These are phyloP conservation scores for Penelope pileata DNA, from an alignment of 2,113 vertebrate species.

Conservation along the genomic window DNA sequence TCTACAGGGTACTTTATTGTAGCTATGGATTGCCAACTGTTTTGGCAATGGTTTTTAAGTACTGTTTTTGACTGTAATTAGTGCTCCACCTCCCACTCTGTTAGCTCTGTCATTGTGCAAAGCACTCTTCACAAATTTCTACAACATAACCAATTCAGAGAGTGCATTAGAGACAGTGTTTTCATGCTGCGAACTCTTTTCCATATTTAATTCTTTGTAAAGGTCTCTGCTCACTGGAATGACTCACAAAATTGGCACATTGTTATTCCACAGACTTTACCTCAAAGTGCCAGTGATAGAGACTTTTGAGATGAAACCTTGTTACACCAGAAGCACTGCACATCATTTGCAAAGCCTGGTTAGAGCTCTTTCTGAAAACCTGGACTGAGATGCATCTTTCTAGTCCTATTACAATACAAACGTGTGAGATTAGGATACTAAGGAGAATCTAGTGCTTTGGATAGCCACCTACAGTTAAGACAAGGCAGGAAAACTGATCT, in stretches of 20 bases:
- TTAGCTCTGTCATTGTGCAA: background rate
- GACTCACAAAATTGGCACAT: background rate
- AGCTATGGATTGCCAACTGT: background rate
- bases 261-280: background rate
- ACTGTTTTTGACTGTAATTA: conserved; percentile 29
- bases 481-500: background rate
- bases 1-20: background rate
- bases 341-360: background rate
- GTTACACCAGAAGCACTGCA: background rate
- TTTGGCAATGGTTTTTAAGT: background rate
- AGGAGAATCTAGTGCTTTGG: background rate
- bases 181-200: background rate
- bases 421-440: background rate
- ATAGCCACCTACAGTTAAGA: background rate
- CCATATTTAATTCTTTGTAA: background rate
- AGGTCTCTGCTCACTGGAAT: background rate
- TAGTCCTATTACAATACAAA: background rate
- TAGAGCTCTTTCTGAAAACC: background rate
- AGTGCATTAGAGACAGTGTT: background rate
- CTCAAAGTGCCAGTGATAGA: background rate
- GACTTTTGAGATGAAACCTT: background rate
- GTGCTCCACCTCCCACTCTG: background rate
- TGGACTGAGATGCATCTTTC: background rate
- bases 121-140: background rate
- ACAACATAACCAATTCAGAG: background rate